Evolutionary conservation across 2,888 invertebrate genomes (phyloP), one percentile per base, ranked within the genome.

Genomic region (Tanytarsus gracilentus): DNA sequence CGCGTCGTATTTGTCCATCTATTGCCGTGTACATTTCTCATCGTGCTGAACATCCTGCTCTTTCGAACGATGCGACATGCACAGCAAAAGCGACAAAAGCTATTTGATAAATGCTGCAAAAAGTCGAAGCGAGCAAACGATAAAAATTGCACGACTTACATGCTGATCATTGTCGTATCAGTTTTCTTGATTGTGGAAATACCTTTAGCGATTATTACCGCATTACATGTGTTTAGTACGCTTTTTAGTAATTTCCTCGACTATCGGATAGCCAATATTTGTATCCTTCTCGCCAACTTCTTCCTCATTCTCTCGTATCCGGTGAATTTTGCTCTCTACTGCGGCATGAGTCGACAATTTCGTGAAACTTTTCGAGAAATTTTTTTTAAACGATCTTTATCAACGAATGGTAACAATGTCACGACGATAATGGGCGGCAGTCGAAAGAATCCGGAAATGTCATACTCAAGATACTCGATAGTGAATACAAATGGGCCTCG

Each of bases 311-410:
- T 92, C 36, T 90, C 90, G 50, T 94, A 94, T 73, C 93, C 93
- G 9, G 86, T 94, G 62, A 94, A 95, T 72, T 95, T 96, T 69
- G 94, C 92, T 62, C 93, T 95, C 65, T 96, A 96, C 69, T 95
- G 94, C 71, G 93, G 93, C 21, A 97, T 96, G 96, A 92, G 91
- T 29, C 78, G 91, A 29, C 92, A 91, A 71, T 96, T 96, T 72
- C 79, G 96, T 55, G 92, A 94, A 71, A 95, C 95, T 0, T 96
- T 96, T 72, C 90, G 89, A 68, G 87, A 86, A 67, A 72, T 73
- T 14, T 94, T 95, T 69, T 80, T 88, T 44, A 72, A 82, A 49
- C 56, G 33, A 30, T 69, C 69, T 0, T 66, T 68, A 3, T 63
- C 69, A 14, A 74, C 76, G 6, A 70, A 74, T 5, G 80, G 79